Base-by-base conservation (phyloP, 2,888 invertebrate genomes). In the Rotaria magnacalcarata region DNA sequence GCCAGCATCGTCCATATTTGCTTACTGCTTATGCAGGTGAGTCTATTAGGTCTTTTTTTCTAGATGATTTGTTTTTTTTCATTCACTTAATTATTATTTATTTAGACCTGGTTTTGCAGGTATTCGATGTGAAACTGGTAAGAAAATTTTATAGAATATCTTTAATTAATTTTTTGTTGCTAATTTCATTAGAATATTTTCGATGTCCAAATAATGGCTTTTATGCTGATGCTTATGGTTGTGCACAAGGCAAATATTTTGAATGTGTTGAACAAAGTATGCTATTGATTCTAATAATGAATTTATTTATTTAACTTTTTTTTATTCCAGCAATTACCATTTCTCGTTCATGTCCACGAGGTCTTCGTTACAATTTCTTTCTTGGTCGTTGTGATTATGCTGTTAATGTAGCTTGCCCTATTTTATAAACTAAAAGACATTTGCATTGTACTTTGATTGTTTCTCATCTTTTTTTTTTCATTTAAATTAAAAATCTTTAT, bases 371-470 rank as follows among this genome's bases (percentile, higher is more conserved):
- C 43, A 87, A 87, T 60, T 84, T 85, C 27, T 84, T 50, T 5
- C 84, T 84, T 47, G 87, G 85, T 47, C 85, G 85, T 19, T 87
- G 87, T 85, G 87, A 87, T 43, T 87, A 87, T 84, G 80, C 87
- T 41, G 56, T 50, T 19, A 87, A 85, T 87, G 74, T 84, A 27
- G 60, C 85, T 56, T 87, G 87, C 52, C 80, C 80, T n/a, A 34
- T 47, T 24, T n/a, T 80, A 80, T 80, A 80, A 80, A 80, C 47
- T 2, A 19, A 54, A 8, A 4, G 21, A 21, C 6, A 34, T 67
- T 67, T 67, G 7, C 34, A 2, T 16, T 16, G 1, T 67, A 34
- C 34, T 67, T 34, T 67, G n/a, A 67, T 67, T 34, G 67, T 67
- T 67, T 67, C 11, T 67, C 14, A 34, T 34, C 3, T 11, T 16